Percentiles rank a stretch among this genome's conserved stretches.
phyloP scores from a whole-genome alignment of 2,888 invertebrate genomes.

The Pilophorus perplexus region DNA sequence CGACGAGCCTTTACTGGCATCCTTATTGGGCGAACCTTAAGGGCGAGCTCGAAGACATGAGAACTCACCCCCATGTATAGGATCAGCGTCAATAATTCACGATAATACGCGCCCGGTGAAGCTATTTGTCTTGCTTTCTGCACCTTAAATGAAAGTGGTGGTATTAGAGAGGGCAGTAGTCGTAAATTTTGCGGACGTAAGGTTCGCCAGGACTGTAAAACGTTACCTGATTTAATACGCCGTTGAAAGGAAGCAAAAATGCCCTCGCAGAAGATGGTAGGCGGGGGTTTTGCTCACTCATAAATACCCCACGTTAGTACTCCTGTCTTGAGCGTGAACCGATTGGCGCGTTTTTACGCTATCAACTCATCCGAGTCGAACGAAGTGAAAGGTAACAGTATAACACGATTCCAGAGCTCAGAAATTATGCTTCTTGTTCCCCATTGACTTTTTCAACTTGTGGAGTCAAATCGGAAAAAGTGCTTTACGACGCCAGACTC shows the following conservation, averaged over 20 bases:
- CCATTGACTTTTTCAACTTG: too few species aligned
- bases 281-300: not conserved
- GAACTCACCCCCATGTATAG: not conserved
- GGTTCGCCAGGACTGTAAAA: not conserved
- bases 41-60: too few species aligned
- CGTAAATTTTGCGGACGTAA: slow-evolving; percentile 16
- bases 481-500: too few species aligned
- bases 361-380: slow-evolving; percentile 8
- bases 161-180: slow-evolving; percentile 6
- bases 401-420: not conserved
- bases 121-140: slow-evolving; percentile 23
- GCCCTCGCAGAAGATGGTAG: not conserved
- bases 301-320: not conserved
- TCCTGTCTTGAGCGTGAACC: too few species aligned
- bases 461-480: too few species aligned
- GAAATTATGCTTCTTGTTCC: not conserved
- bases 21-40: too few species aligned
- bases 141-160: slow-evolving; percentile 13
- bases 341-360: not conserved
- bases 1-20: too few species aligned
- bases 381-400: slow-evolving; percentile 16
- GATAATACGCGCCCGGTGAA: not conserved
- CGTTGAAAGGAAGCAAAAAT: not conserved
- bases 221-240: slow-evolving; percentile 4
- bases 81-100: slow-evolving; percentile 8